Base-by-base conservation (phyloP, 2,113 vertebrate genomes). In the Gadus macrocephalus region DNA sequence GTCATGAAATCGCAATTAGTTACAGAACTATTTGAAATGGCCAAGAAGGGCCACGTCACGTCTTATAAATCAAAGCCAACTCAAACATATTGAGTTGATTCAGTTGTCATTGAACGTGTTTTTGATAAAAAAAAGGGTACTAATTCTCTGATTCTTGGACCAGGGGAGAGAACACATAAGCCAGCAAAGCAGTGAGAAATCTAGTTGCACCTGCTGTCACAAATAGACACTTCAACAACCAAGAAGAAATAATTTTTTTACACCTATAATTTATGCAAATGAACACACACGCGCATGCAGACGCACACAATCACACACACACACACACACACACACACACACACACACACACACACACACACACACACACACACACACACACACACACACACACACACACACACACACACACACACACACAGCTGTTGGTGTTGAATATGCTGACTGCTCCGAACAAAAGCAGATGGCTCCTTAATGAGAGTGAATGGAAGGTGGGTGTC, bases 381-480 rank as follows among this genome's bases (percentile, higher is more conserved):
- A 70, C 64, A 75, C 70, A 59, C 1, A 19, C 67, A 49, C 62
- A 38, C 67, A 63, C 11, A 49, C 25, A 60, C 58, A 69, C 28
- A 62, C 67, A 69, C 35, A 42, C 67, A 61, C 58, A 61, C 58
- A 61, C 35, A 61, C 62, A 71, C 53, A 62, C 69, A 61, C 80
- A 81, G 80, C 70, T 84, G 81, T 70, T 16, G 53, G 61, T 42
- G 42, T 64, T 56, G 62, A 71, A 38, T 66, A 19, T 68, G 27
- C 63, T 55, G 27, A 31, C 67, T 62, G 71, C 25, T 62, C 63
- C 27, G 64, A 65, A 71, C 15, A 11, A 61, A 71, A 83, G 81
- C 81, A 84, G 87, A 75, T 78, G 81, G 79, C 69, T 74, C 73
- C 72, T 83, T 78, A 83, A 67, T 64, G 58, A 74, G 74, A 78